Base-by-base conservation (phyloP, 2,113 vertebrate genomes). In the Oxyura jamaicensis region DNA sequence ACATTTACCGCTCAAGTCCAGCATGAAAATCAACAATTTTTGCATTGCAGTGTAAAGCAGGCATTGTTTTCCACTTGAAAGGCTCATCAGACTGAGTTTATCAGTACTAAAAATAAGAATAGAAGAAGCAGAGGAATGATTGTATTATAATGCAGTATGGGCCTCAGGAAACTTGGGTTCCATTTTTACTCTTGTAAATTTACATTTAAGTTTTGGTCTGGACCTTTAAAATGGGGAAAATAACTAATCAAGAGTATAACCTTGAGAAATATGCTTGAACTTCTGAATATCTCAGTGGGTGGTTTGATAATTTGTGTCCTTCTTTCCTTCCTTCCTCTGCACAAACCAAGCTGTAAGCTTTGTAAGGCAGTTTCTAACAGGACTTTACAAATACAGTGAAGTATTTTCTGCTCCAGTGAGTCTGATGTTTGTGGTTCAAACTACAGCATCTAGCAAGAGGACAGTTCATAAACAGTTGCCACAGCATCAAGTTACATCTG, bases 41-140 rank as follows among this genome's bases (percentile, higher is more conserved):
- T 85, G 65, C 83, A 48, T 66, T 60, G 58, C 59, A 60, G 35
- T 76, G 90, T 91, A 77, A 96, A 90, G 66, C 52, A 85, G 20
- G 55, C 87, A 65, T 68, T 87, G 53, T 89, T 91, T 87, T 71
- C 78, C 74, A 78, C 74, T 63, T 82, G 71, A 53, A 96, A 90
- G 22, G 22, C 33, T 79, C 29, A 2, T 67, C 36, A 55, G 48
- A 85, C n/a, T 33, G 25, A 82, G 52, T 87, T 91, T 78, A 63
- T 81, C 69, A 74, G 31, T 81, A 18, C 26, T 84, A n/a, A 89
- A 75, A 93, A 63, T 26, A 87, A 59, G 66, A 78, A 79, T 1
- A 8, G n/a, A 15, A 74, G 66, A 75, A 67, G 46, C 52, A 79
- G 71, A 68, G 58, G 36, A 73, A 81, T 22, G 68, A 44, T 1